Evolutionary conservation across 2,888 invertebrate species (phyloP), one percentile per base, ranked within the genome.

Genomic region (Thecophora atra): DNA sequence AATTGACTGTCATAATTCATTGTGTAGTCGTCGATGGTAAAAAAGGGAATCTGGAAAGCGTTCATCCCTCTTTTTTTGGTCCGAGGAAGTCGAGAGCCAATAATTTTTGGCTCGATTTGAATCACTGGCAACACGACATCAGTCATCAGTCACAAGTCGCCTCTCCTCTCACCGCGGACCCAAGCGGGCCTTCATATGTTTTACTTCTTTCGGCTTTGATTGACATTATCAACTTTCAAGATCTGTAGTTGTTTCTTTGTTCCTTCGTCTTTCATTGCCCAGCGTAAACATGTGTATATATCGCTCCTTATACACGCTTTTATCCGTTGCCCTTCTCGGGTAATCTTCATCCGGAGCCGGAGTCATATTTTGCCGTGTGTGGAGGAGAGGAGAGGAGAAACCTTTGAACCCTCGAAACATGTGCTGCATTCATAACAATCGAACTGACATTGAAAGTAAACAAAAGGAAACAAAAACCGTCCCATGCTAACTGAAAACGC

Each of bases 81-180:
- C n/a, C n/a, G 11, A 37, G 6, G 6, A 37, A 37, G 37, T 2
- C 15, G 1, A 24, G 15, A 24, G 15, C 19, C 19, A 26, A 19
- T 44, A 1, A 7, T 24, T 51, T 63, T 63, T 37, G 52, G 19
- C 24, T 78, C 81, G 83, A 82, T 83, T 82, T 83, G 81, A 82
- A 82, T 82, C 82, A 81, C 80, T 83, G 82, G 80, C 44, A 81
- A 80, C 83, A 81, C 80, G 80, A 82, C 82, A 82, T 82, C 83
- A 83, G 83, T 82, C 82, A 82, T 83, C 83, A 80, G 73, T 52
- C 21, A 21, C 21, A 44, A 8, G 51, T 1, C 17, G 5, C 3
- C 0, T 19, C 1, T 42, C n/a, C 6, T 47, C 47, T 44, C 47
- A 42, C 17, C 42, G 26, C 64, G 19, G 8, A 19, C 17, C 47